These are phyloP conservation scores for Rhincodon typus DNA, from an alignment of 2,797 vertebrate genomes.

Conservation along the genomic window DNA sequence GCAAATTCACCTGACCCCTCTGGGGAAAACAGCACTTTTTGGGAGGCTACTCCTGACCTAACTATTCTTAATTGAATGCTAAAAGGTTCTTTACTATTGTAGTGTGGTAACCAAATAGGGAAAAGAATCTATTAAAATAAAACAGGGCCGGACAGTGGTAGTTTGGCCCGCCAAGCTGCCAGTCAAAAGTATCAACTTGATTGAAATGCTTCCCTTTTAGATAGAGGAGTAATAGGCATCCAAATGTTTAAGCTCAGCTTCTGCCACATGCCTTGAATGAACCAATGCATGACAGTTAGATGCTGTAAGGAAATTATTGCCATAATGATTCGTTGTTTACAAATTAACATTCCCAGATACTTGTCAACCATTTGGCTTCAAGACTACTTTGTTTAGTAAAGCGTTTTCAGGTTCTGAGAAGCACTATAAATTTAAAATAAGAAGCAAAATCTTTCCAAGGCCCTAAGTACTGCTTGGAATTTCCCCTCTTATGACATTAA, in stretches of 20 bases:
- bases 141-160: background rate
- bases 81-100: background rate
- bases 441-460: background rate
- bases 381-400: background rate
- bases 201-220: background rate
- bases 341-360: background rate
- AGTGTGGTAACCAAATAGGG: background rate
- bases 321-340: background rate
- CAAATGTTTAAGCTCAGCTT: background rate
- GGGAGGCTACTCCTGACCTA: background rate
- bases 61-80: background rate
- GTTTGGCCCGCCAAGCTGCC: background rate
- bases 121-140: background rate
- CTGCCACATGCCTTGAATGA: background rate
- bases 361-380: background rate
- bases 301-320: background rate
- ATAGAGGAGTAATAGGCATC: background rate
- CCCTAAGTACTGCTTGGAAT: background rate
- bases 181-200: background rate
- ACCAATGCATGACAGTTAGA: background rate
- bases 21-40: background rate
- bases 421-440: background rate
- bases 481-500: background rate
- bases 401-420: background rate
- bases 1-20: background rate